Conservation (phyloP, 2,797 vertebrate species). For the Pangasius krempfi region DNA sequence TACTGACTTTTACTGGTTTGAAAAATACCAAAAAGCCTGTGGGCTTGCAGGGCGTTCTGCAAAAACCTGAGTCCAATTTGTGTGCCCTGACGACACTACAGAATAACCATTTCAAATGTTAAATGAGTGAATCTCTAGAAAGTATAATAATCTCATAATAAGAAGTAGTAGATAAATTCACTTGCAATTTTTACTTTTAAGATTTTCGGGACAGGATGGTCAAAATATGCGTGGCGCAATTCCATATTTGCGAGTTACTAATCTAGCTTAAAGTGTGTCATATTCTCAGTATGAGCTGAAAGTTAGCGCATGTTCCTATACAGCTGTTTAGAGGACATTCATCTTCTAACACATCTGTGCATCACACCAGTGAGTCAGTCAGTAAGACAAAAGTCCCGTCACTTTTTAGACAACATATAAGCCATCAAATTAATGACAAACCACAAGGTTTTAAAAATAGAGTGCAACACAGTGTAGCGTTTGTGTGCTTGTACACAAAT, state of each 20-base stretch:
- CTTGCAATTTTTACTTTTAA: not conserved
- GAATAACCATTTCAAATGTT: not conserved
- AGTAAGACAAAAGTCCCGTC: not conserved
- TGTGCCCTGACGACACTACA: not conserved
- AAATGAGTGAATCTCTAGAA: not conserved
- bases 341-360: not conserved
- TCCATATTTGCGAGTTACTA: not conserved
- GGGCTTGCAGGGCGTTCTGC: not conserved
- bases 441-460: not conserved
- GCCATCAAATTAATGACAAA: not conserved
- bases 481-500: not conserved
- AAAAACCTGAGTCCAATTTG: not conserved
- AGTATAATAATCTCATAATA: not conserved
- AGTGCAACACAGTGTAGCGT: not conserved
- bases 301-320: not conserved
- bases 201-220: not conserved
- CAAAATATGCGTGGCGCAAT: not conserved
- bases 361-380: not conserved
- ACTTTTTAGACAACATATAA: not conserved
- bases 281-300: not conserved
- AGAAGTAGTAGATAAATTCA: not conserved
- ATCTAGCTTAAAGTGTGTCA: not conserved
- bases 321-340: not conserved
- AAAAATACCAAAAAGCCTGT: not conserved
- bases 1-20: not conserved